Evolutionary conservation across 2,113 vertebrate species (phyloP).

Genomic region (Pseudopodoces humilis): DNA sequence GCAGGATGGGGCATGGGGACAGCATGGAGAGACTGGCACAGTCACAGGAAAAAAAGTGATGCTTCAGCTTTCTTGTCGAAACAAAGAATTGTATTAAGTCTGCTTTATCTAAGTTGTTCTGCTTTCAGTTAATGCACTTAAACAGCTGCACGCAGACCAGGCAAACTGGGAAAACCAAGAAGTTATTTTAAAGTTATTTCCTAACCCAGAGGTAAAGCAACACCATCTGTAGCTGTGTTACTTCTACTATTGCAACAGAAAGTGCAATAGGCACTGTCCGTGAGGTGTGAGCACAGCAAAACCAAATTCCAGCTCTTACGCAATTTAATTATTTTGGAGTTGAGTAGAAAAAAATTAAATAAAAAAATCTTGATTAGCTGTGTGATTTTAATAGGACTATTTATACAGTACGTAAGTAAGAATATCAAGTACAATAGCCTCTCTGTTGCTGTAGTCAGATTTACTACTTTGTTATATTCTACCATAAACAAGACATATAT

Average conservation of each 20-base stretch:
- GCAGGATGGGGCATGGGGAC: rapidly evolving
- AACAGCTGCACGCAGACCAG: background rate
- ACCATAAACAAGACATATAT: background rate
- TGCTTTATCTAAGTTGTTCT: background rate
- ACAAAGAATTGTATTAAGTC: background rate
- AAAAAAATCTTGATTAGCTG: background rate
- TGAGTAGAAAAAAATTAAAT: background rate
- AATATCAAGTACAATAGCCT: background rate
- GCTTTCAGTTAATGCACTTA: background rate
- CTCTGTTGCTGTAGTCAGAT: background rate
- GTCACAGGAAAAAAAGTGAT: background rate
- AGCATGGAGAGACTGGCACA: background rate
- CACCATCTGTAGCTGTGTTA: background rate
- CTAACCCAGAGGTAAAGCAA: conserved; percentile 14
- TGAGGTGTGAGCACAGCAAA: background rate
- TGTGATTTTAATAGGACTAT: background rate
- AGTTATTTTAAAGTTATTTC: conserved; percentile 27
- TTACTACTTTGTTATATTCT: background rate
- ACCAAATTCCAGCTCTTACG: background rate
- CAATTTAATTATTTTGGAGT: background rate
- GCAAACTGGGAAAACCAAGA: background rate
- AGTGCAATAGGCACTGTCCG: background rate
- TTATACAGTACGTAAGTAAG: background rate
- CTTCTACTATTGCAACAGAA: background rate
- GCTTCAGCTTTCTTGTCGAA: background rate